Base-by-base conservation (phyloP, 2,888 invertebrate genomes). In the Drosophila flavopinicola region DNA sequence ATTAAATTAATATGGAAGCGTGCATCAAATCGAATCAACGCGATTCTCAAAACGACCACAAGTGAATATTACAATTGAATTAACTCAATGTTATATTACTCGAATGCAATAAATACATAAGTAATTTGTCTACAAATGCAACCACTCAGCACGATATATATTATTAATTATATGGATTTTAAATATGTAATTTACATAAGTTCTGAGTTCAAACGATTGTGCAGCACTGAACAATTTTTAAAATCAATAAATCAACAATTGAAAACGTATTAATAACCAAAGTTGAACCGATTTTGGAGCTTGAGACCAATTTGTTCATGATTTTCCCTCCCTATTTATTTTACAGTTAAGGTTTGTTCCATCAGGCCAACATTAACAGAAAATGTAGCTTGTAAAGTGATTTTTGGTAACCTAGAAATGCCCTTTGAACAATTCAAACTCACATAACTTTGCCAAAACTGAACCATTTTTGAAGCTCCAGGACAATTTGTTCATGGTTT, bases 211-310 rank as follows among this genome's bases (percentile, higher is more conserved):
- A 58, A 65, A 48, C 23, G 25, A 63, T 58, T 74, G 67, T 85
- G 75, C 61, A 68, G 78, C 79, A 79, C 79, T 75, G 80, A 78
- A 70, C 37, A 54, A 63, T 52, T 54, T 54, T 58, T 42, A 35
- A 27, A 58, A 35, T 77, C 41, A 80, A 80, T 78, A 80, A 79
- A 84, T 53, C 33, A 79, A 59, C 23, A 48, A 60, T 66, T 65
- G 15, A 48, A 54, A 72, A 47, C 17, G n/a, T n/a, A n/a, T n/a
- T n/a, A n/a, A n/a, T n/a, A n/a, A n/a, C n/a, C n/a, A n/a, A n/a
- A n/a, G n/a, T n/a, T n/a, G n/a, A n/a, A n/a, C n/a, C n/a, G n/a
- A n/a, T n/a, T n/a, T n/a, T n/a, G n/a, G n/a, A n/a, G n/a, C n/a
- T n/a, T n/a, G n/a, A n/a, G n/a, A n/a, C n/a, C n/a, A 20, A 20